A percentile compares a stretch with the other conserved stretches of the same genome.
Evolutionary conservation across 2,113 vertebrate species (phyloP).

Genomic region (Cephalopholis sonnerati): DNA sequence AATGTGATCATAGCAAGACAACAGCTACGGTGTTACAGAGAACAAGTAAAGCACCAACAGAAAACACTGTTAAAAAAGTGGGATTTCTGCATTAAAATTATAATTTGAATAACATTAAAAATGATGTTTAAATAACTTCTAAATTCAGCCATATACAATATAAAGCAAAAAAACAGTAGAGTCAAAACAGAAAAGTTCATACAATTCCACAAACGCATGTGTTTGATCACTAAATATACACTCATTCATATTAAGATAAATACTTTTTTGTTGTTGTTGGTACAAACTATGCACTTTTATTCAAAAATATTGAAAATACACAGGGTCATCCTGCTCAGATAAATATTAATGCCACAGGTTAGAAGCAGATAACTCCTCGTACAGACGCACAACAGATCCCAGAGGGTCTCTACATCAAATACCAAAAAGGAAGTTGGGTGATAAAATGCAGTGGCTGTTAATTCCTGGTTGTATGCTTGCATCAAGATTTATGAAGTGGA

Average conservation of each 20-base stretch:
- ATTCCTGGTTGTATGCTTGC: not conserved
- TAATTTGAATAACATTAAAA: not conserved
- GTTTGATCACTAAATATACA: constrained; percentile 11
- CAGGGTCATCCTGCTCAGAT: not conserved
- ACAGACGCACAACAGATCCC: not conserved
- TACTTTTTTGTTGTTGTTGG: not conserved
- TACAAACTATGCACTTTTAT: not conserved
- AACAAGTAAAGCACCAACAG: not conserved
- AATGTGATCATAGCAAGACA: not conserved
- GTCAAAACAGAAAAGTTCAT: not conserved
- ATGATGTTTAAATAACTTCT: not conserved
- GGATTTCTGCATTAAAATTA: not conserved
- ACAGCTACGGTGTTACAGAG: not conserved
- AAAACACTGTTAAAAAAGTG: not conserved
- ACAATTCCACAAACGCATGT: not conserved
- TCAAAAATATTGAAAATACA: constrained; percentile 16
- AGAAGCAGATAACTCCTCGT: not conserved
- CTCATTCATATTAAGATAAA: not conserved
- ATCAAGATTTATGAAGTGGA: not conserved
- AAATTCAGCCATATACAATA: not conserved
- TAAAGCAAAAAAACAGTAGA: not conserved
- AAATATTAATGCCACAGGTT: constrained; percentile 29
- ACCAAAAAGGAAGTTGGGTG: not conserved
- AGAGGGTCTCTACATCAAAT: not conserved
- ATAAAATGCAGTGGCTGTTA: not conserved